A percentile compares a stretch with the other conserved stretches of the same genome.
Conservation (phyloP, 1,140 invertebrate genomes). For the Akabosia matsudoensis region DNA sequence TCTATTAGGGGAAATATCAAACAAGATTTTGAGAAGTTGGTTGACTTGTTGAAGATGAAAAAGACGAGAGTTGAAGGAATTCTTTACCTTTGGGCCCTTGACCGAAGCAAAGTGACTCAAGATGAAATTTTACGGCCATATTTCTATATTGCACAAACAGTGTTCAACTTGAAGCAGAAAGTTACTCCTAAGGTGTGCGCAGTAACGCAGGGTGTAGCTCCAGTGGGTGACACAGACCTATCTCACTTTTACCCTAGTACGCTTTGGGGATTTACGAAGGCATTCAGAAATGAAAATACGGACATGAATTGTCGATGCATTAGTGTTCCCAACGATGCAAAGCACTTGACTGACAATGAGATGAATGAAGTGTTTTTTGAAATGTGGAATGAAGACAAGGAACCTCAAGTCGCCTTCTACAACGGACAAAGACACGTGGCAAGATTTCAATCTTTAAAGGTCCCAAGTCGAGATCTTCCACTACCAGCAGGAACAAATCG, state of each 20-base stretch:
- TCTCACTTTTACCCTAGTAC: neutral
- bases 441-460: neutral
- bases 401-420: neutral
- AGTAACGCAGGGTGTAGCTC: neutral
- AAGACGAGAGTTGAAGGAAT: slow-evolving; percentile 12
- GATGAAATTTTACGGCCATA: neutral
- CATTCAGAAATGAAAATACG: slow-evolving; percentile 5
- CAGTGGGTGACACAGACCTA: neutral
- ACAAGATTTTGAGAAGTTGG: neutral
- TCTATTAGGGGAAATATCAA: neutral
- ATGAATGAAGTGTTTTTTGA: slow-evolving; percentile 1
- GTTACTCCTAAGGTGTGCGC: neutral
- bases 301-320: neutral
- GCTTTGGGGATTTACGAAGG: neutral
- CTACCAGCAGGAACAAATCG: neutral
- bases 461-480: neutral
- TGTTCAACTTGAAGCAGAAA: neutral
- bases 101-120: neutral
- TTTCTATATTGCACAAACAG: slow-evolving; percentile 13
- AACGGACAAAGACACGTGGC: neutral
- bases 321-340: neutral
- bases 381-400: slow-evolving; percentile 1
- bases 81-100: slow-evolving; percentile 6
- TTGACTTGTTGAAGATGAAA: neutral
- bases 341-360: neutral